phyloP scores from a whole-genome alignment of 2,113 vertebrate genomes.

The Charina bottae region DNA sequence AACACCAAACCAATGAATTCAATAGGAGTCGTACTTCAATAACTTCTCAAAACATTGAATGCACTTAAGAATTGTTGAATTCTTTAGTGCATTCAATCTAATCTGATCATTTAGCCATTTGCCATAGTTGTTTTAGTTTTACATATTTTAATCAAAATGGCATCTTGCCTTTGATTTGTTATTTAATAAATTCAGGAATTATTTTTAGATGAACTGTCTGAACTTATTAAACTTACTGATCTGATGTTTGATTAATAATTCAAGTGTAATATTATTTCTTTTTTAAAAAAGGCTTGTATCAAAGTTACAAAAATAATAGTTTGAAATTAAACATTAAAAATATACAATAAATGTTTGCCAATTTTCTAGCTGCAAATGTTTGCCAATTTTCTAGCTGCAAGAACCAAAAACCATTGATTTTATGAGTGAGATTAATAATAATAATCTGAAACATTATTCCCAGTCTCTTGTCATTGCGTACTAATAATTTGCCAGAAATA shows the following conservation, averaged over 20 bases:
- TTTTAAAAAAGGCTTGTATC: not conserved
- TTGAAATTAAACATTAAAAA: not conserved
- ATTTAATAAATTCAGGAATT: not conserved
- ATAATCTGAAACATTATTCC: not conserved
- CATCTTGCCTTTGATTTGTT: conserved; percentile 5
- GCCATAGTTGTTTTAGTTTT: not conserved
- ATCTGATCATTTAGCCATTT: not conserved
- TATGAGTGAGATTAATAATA: not conserved
- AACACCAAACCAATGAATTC: not conserved
- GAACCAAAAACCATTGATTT: not conserved
- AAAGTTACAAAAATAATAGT: not conserved
- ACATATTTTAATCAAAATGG: conserved; percentile 6
- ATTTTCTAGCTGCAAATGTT: rapidly evolving
- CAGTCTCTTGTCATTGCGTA: too few species aligned
- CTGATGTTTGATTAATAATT: conserved; percentile 18
- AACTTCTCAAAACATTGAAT: not conserved
- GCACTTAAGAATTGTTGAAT: not conserved
- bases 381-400: rapidly evolving
- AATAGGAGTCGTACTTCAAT: not conserved
- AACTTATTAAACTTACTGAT: not conserved
- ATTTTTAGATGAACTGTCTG: not conserved
- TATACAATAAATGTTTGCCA: not conserved
- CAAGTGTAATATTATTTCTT: not conserved
- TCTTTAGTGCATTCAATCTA: not conserved
- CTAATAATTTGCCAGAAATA: not conserved